Percentiles rank a stretch among this genome's conserved stretches.
Conservation (phyloP, 2,113 vertebrate genomes). For the Pholis gunnellus region DNA sequence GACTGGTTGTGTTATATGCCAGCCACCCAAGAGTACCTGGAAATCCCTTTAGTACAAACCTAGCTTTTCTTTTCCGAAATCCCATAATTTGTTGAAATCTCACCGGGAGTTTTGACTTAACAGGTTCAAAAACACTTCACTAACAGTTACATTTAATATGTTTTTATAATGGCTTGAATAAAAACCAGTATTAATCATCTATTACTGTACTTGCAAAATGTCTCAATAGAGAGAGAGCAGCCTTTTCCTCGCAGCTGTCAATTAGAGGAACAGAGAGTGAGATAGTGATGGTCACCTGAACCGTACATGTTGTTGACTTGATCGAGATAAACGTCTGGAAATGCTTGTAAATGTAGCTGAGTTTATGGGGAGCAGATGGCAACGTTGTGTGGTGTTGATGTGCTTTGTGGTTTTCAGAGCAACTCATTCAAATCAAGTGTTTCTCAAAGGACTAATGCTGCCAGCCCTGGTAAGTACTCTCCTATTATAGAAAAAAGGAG, state of each 20-base stretch:
- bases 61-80: not conserved
- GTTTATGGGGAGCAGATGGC: constrained; percentile 73
- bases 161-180: not conserved
- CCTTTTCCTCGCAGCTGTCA: constrained; percentile 2
- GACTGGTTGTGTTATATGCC: constrained; percentile 46
- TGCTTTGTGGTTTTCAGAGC: constrained; percentile 53
- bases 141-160: not conserved
- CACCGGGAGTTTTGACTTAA: not conserved
- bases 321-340: constrained; percentile 44
- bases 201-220: not conserved
- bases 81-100: not conserved
- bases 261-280: not conserved
- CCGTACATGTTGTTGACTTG: constrained; percentile 28
- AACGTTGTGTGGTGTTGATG: constrained; percentile 60
- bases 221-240: not conserved
- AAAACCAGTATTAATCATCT: not conserved
- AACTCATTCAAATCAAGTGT: constrained; percentile 63
- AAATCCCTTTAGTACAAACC: constrained; percentile 29
- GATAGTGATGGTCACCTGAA: constrained; percentile 36
- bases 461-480: constrained; percentile 36
- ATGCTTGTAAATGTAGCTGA: constrained; percentile 47
- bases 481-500: constrained; percentile 49
- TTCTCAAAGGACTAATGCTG: constrained; percentile 46
- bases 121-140: not conserved
- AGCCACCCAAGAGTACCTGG: constrained; percentile 43